Evolutionary conservation across 2,797 vertebrate species (phyloP).

Genomic region (Sphaeramia orbicularis): DNA sequence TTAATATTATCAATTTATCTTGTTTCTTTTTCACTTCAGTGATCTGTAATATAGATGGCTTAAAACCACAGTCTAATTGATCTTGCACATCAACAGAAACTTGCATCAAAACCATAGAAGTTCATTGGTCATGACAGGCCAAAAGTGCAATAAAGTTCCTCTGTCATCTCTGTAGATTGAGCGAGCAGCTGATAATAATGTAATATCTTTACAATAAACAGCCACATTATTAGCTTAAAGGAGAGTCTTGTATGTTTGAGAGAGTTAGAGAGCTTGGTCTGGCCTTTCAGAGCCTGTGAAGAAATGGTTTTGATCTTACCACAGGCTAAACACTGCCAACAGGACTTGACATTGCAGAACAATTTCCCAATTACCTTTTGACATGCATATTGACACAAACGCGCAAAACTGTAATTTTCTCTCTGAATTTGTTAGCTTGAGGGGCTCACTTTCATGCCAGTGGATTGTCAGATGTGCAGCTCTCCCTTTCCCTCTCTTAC

Average conservation of each 20-base stretch:
- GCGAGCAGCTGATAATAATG: constrained; percentile 56
- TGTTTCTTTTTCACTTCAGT: not conserved
- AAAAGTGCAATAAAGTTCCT: constrained; percentile 34
- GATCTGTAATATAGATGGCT: not conserved
- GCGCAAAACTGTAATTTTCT: constrained; percentile 86
- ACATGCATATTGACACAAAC: constrained; percentile 87
- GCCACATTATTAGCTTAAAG: constrained; percentile 75
- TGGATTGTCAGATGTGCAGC: constrained; percentile 81
- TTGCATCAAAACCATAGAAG: constrained; percentile 10
- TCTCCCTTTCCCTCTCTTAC: constrained; percentile 76
- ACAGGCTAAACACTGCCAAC: constrained; percentile 85
- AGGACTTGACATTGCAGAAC: constrained; percentile 85
- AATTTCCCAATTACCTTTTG: constrained; percentile 88
- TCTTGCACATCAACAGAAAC: constrained; percentile 2
- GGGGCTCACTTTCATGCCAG: constrained; percentile 84
- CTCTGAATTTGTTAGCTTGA: constrained; percentile 84
- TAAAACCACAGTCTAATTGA: constrained; percentile 11
- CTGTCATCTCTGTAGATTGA: constrained; percentile 35
- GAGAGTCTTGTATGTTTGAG: constrained; percentile 57
- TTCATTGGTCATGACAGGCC: constrained; percentile 36
- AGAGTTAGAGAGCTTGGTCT: constrained; percentile 70
- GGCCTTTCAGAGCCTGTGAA: constrained; percentile 79
- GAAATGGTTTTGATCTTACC: constrained; percentile 83
- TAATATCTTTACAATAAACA: constrained; percentile 70
- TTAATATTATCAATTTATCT: not conserved